phyloP scores from a whole-genome alignment of 2,113 vertebrate species.

The Turdus rufiventris region DNA sequence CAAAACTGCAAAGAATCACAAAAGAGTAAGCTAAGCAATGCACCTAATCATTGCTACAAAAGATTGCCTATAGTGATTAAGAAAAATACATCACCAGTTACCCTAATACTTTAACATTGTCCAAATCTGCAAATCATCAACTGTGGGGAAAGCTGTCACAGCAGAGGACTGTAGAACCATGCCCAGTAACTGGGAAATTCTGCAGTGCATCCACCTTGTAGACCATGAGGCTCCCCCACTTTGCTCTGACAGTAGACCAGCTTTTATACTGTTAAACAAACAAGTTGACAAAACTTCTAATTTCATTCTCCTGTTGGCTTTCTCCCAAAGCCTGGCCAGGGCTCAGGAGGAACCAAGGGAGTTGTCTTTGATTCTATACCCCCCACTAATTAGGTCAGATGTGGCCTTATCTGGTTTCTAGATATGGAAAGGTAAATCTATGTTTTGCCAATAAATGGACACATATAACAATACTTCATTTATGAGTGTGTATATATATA shows the following conservation, averaged over 20 bases:
- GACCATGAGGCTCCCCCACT: not conserved
- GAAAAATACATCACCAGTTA: not conserved
- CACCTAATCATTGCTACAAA: not conserved
- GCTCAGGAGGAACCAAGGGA: too few species aligned
- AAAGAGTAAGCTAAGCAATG: not conserved
- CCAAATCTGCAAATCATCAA: not conserved
- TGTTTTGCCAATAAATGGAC: too few species aligned
- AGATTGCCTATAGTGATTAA: not conserved
- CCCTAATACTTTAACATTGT: not conserved
- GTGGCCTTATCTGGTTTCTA: too few species aligned
- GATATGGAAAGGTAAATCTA: too few species aligned
- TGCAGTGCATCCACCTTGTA: not conserved
- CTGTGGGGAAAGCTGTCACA: not conserved
- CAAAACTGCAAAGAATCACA: not conserved
- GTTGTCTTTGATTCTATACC: too few species aligned
- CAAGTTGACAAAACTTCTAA: not conserved
- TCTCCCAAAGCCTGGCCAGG: too few species aligned
- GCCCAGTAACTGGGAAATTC: not conserved
- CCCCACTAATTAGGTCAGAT: too few species aligned
- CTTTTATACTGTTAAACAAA: not conserved
- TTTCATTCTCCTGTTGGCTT: too few species aligned
- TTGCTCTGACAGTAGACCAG: not conserved
- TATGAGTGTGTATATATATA: too few species aligned
- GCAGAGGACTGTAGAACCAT: not conserved
- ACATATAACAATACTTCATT: too few species aligned